Evolutionary conservation across 2,797 vertebrate genomes (phyloP).

Genomic region (Sandelia bainsii): DNA sequence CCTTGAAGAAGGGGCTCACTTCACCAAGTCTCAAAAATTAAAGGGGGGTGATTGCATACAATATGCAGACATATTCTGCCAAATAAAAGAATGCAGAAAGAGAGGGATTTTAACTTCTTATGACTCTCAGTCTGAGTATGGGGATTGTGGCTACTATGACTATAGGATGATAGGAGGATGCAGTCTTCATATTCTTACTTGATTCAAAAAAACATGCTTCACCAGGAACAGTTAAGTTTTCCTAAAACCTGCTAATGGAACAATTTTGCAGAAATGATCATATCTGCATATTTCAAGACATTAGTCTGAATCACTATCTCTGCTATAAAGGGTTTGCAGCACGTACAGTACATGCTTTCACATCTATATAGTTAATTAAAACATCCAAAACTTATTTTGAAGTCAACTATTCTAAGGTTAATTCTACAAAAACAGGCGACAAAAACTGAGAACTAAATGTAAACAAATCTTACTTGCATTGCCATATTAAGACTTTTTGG

Average conservation of each 20-base stretch:
- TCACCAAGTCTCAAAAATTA: constrained; percentile 35
- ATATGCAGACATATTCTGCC: constrained; percentile 3
- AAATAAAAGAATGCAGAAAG: not conserved
- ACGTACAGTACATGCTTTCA: too few relatives aligned
- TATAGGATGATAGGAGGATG: not conserved
- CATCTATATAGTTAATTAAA: not conserved
- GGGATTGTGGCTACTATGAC: not conserved
- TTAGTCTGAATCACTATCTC: not conserved
- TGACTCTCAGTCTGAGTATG: not conserved
- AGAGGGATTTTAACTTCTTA: not conserved
- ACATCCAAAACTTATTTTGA: not conserved
- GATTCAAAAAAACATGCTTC: not conserved
- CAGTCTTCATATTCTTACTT: not conserved
- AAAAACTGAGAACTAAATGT: too few relatives aligned
- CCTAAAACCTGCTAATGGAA: not conserved
- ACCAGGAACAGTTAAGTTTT: not conserved
- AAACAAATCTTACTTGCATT: not conserved
- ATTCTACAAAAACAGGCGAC: not conserved
- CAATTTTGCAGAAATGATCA: not conserved
- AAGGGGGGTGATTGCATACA: constrained; percentile 33
- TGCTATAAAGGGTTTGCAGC: not conserved
- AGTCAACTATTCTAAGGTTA: too few relatives aligned
- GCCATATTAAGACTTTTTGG: not conserved
- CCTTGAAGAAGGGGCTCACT: constrained; percentile 52
- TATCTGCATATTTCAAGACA: too few relatives aligned